Percentiles rank a stretch among this genome's conserved stretches.
Conservation (phyloP, 2,888 invertebrate species). For the Lysandra coridon region DNA sequence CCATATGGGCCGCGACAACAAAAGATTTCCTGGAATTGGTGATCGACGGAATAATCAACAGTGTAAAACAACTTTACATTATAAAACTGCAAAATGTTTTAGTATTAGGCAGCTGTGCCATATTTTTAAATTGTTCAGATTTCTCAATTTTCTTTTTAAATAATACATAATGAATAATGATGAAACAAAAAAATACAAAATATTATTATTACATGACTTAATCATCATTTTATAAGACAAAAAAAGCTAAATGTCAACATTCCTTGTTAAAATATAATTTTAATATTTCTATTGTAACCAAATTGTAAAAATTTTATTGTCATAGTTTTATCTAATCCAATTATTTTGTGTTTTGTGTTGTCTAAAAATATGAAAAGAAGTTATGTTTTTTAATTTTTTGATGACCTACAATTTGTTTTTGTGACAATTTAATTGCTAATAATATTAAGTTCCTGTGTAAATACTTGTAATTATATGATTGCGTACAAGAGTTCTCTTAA, state of each 20-base stretch:
- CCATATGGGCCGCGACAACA: too few relatives aligned
- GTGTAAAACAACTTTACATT: too few relatives aligned
- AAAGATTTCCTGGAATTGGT: too few relatives aligned
- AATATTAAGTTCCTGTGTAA: not conserved
- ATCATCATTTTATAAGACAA: not conserved
- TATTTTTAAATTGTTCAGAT: not conserved
- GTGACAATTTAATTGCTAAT: not conserved
- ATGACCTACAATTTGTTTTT: not conserved
- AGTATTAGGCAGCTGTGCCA: conserved; percentile 11
- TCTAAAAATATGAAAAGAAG: not conserved
- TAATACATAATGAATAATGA: not conserved
- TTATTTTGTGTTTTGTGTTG: not conserved
- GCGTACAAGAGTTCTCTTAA: not conserved
- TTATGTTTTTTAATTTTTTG: not conserved
- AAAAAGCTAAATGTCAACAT: not conserved
- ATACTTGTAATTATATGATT: not conserved
- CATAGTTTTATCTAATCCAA: not conserved
- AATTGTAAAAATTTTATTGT: not conserved
- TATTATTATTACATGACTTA: too few relatives aligned
- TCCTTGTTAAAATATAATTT: too few relatives aligned
- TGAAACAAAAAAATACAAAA: too few relatives aligned
- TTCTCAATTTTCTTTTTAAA: not conserved
- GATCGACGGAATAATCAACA: too few relatives aligned
- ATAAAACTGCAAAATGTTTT: conserved; percentile 28
- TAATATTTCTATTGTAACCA: not conserved